Evolutionary conservation across 1,140 invertebrate genomes (phyloP), one percentile per base, ranked within the genome.

Genomic region (Thaumatotibia leucotreta): DNA sequence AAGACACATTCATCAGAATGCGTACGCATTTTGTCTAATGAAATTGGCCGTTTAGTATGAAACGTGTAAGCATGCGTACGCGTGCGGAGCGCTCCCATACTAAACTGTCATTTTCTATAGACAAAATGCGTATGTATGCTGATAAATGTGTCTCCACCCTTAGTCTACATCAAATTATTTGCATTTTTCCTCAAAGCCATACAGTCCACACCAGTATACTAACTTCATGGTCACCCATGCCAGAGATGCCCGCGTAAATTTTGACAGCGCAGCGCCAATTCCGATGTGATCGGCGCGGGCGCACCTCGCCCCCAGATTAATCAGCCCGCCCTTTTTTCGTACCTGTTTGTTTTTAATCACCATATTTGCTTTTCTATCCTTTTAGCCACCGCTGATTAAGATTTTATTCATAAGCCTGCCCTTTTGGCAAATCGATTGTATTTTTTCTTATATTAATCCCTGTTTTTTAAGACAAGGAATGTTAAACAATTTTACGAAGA

Each of bases 391-490:
- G 80, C 83, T 89, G 71, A 89, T 89, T 89, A 86, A 90, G 86
- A 86, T 89, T 90, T 90, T 90, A 90, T 90, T 86, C 88, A 88
- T 89, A 80, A 74, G 29, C 70, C 72, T 72, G 74, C 77, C 70
- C 71, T 74, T 73, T 64, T 61, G 65, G 66, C 63, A 63, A 70
- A 70, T 65, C 33, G 23, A 63, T 63, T 63, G n/a, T n/a, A n/a
- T 58, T 58, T 58, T 58, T 58, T 14, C 1, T 5, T 1, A 45
- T 17, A 17, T n/a, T 1, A 17, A 20, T 45, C 1, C 17, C 4
- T 4, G 5, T 20, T 45, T 0, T 20, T 45, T 45, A 20, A 39
- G 9, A 6, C 20, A 20, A 45, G 39, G 39, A 20, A 45, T 45
- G 17, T 45, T 45, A 45, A 45, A 45, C 20, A 45, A 9, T 29